These are phyloP conservation scores for Formica aserva DNA, from an alignment of 2,888 invertebrate species.

Conservation along the genomic window DNA sequence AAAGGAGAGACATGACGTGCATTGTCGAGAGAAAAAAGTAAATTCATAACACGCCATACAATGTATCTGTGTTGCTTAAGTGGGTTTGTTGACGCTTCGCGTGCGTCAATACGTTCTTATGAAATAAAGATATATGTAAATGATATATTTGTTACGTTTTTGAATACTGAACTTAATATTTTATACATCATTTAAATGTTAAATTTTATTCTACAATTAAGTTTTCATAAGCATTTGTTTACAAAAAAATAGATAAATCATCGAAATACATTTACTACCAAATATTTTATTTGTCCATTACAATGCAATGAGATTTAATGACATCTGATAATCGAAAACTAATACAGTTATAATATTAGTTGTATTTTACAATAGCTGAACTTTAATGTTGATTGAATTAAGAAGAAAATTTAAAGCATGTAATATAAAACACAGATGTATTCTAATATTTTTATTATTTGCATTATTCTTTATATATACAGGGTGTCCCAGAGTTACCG, in stretches of 20 bases:
- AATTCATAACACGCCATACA: not conserved
- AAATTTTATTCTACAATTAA: not conserved
- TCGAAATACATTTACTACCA: no score
- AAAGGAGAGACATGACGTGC: constrained; percentile 4
- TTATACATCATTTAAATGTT: not conserved
- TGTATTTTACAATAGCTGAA: not conserved
- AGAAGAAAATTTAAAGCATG: not conserved
- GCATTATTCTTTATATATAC: not conserved
- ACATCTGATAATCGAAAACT: no score
- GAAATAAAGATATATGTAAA: not conserved
- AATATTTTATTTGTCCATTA: no score
- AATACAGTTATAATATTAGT: no score
- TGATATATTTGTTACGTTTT: not conserved
- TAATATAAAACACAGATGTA: not conserved
- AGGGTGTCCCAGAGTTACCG: no score
- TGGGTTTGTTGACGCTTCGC: not conserved
- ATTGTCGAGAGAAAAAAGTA: constrained; percentile 40
- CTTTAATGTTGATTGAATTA: not conserved
- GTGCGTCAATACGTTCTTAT: not conserved
- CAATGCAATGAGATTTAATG: no score
- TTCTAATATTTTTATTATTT: not conserved
- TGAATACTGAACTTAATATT: not conserved
- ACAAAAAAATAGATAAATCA: not conserved
- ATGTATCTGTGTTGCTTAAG: not conserved
- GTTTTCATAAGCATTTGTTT: not conserved